phyloP scores from a whole-genome alignment of 2,113 vertebrate species.

The Salvator merianae region DNA sequence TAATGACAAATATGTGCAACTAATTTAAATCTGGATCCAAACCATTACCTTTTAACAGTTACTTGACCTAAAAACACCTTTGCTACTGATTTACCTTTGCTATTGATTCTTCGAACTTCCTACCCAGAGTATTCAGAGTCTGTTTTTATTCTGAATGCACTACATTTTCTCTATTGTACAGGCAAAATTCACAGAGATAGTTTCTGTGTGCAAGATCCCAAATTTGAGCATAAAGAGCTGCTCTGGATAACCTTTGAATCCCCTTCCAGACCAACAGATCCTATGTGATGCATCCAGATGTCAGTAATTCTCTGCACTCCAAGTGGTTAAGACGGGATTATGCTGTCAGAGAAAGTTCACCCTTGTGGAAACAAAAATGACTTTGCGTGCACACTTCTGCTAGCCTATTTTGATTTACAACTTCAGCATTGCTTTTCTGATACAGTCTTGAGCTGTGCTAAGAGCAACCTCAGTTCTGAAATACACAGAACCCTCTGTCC shows the following conservation, averaged over 20 bases:
- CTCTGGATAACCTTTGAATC: background rate
- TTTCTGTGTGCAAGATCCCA: background rate
- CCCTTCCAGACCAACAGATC: conserved; percentile 4
- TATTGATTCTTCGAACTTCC: background rate
- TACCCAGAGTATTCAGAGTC: background rate
- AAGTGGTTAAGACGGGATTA: conserved; percentile 18
- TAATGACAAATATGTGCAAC: background rate
- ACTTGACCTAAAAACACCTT: background rate
- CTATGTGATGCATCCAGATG: background rate
- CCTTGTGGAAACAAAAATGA: conserved; percentile 25
- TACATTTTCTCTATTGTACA: background rate
- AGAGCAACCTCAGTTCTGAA: conserved; percentile 32
- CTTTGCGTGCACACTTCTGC: background rate
- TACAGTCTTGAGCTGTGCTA: background rate
- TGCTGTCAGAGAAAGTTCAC: conserved; percentile 9
- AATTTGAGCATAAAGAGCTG: background rate
- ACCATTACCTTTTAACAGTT: background rate
- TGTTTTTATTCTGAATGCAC: background rate
- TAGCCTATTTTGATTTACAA: conserved; percentile 30
- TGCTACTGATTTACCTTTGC: background rate
- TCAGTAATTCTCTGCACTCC: conserved; percentile 15
- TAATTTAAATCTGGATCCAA: background rate
- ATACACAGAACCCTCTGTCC: conserved; percentile 15
- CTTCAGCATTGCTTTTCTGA: conserved; percentile 31
- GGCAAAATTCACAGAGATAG: background rate